phyloP scores from a whole-genome alignment of 2,888 invertebrate genomes.

The Ennomos erosarius region DNA sequence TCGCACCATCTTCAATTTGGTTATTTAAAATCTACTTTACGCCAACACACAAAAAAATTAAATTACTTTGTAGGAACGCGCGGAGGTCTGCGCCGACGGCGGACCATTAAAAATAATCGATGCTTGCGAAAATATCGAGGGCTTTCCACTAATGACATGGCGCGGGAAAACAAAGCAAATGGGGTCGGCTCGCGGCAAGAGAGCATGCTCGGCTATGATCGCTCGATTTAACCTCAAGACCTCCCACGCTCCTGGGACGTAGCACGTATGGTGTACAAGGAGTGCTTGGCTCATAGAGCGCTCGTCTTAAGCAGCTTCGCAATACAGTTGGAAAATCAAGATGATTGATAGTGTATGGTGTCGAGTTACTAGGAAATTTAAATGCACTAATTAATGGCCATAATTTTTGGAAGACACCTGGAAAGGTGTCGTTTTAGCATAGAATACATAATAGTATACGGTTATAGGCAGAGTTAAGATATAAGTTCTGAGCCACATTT shows the following conservation, averaged over 20 bases:
- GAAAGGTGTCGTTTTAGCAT: too few species aligned
- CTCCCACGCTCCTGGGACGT: conserved; percentile 15
- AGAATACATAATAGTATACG: too few species aligned
- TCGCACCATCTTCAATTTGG: conserved; percentile 17
- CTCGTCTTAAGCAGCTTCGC: conserved; percentile 26
- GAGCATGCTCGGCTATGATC: conserved; percentile 36
- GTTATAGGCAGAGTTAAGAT: too few species aligned
- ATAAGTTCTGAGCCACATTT: too few species aligned
- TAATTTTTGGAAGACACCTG: too few species aligned
- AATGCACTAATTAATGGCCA: too few species aligned
- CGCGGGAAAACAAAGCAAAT: conserved; percentile 76
- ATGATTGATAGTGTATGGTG: conserved; percentile 20
- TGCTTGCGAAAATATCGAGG: conserved; percentile 81
- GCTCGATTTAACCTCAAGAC: conserved; percentile 40
- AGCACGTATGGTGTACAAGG: conserved; percentile 17
- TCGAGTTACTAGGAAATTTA: background rate
- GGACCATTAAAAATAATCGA: conserved; percentile 84
- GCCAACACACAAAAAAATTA: conserved; percentile 44
- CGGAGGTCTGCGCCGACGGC: conserved; percentile 65
- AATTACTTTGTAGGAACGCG: conserved; percentile 53
- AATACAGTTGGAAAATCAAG: conserved; percentile 15
- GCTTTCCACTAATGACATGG: conserved; percentile 83
- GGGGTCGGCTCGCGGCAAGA: conserved; percentile 45
- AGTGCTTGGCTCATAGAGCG: conserved; percentile 16
- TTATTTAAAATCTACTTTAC: conserved; percentile 24